Evolutionary conservation across 2,888 invertebrate genomes (phyloP), one percentile per base, ranked within the genome.

Genomic region (Ditula angustiorana): DNA sequence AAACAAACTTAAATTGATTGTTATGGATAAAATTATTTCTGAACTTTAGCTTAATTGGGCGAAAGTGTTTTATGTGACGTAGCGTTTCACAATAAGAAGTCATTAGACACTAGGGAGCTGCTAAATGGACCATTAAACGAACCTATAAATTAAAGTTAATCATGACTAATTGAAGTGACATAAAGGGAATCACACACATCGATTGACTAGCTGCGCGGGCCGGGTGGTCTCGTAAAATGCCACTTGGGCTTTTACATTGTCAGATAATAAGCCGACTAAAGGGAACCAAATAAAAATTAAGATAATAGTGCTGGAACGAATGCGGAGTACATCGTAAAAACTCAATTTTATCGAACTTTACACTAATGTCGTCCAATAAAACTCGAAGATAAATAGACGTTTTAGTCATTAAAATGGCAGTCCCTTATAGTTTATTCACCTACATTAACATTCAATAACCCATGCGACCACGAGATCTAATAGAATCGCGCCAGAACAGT

Each of bases 131-230:
- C 87, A 88, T 88, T 85, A 89, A 90, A 89, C 80, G 78, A 82
- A 83, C 79, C 85, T 81, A 92, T 91, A 91, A 91, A 92, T 91
- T 90, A 83, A 81, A 87, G 80, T 87, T 91, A 88, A 92, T 92
- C 89, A 87, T 88, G 86, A 88, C 89, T 89, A 92, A 92, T 92
- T 90, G 86, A 80, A 81, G 76, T 81, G 81, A 83, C 82, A 83
- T 80, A 80, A 77, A 79, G 80, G 82, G 82, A 76, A 76, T 58
- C 64, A 64, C 69, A 74, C 72, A 73, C 70, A 75, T 71, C 72
- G 66, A 72, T 74, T 71, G 70, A 73, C 69, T 68, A 72, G 68
- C 61, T 66, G 63, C 73, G 10, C 44, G 69, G 66, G 71, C 78
- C 83, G 90, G 90, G 91, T 90, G 91, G 92, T 90, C 90, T 76